These are phyloP conservation scores for Chydorus sphaericus DNA, from an alignment of 2,888 invertebrate genomes.

Conservation along the genomic window DNA sequence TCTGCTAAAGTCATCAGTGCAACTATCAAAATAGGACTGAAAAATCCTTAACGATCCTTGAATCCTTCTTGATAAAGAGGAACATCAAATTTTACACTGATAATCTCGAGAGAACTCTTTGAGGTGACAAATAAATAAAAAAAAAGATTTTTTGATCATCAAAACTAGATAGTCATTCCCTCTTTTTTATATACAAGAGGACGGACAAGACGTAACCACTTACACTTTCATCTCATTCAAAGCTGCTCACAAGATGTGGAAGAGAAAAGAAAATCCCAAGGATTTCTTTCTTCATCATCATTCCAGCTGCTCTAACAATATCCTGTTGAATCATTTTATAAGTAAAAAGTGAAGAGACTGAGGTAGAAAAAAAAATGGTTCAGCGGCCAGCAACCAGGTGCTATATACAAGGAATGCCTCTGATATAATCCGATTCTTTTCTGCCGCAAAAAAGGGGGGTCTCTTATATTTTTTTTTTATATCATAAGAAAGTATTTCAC, in stretches of 20 bases:
- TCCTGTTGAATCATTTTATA: background rate
- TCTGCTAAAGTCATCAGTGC: no score
- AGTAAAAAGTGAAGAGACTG: background rate
- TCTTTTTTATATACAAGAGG: no score
- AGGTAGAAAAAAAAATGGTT: background rate
- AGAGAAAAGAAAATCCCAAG: background rate
- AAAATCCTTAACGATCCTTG: no score
- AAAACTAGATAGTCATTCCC: no score
- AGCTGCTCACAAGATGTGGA: background rate
- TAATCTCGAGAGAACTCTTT: no score
- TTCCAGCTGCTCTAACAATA: background rate
- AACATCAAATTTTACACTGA: no score
- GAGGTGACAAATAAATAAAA: no score
- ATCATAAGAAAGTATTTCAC: background rate
- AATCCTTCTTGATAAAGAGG: no score
- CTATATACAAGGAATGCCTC: background rate
- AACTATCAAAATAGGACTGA: no score
- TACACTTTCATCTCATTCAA: no score
- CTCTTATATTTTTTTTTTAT: background rate
- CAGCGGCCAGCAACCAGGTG: background rate
- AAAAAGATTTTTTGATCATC: no score
- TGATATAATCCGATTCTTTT: slow-evolving; percentile 5
- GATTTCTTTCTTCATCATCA: background rate
- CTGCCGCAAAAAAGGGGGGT: background rate
- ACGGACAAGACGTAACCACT: no score